These are phyloP conservation scores for Emys orbicularis DNA, from an alignment of 2,797 vertebrate genomes.

Conservation along the genomic window DNA sequence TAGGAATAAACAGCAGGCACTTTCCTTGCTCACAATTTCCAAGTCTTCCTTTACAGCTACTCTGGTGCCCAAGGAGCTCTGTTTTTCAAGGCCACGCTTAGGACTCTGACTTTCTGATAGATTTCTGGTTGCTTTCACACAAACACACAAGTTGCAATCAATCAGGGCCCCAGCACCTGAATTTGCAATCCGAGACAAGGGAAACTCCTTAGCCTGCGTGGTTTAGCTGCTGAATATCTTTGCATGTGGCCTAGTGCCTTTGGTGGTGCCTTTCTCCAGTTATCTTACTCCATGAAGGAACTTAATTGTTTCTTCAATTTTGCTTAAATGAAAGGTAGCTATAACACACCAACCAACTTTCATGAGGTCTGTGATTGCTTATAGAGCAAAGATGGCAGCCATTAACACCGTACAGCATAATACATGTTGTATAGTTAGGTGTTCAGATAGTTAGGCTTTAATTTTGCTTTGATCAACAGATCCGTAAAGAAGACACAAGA, in stretches of 20 bases:
- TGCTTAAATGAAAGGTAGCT: neutral
- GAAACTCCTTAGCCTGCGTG: neutral
- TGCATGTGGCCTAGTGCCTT: neutral
- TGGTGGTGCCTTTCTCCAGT: neutral
- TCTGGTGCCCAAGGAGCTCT: neutral
- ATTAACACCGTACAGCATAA: neutral
- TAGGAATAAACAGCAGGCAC: rapidly evolving
- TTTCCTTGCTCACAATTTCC: neutral
- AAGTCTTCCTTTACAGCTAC: neutral
- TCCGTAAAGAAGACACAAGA: neutral
- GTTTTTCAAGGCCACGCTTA: neutral
- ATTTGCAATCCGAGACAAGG: neutral
- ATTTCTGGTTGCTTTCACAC: neutral
- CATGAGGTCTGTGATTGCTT: neutral
- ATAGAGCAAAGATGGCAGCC: neutral
- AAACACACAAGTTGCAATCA: neutral
- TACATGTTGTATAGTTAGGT: neutral
- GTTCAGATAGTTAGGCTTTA: neutral
- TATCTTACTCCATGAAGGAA: neutral
- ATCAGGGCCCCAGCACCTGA: neutral
- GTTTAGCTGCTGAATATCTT: neutral
- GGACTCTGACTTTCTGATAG: neutral
- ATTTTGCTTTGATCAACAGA: neutral
- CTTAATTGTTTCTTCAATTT: neutral
- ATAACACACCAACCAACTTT: neutral